Evolutionary conservation across 2,888 invertebrate species (phyloP).

Genomic region (Melinaea menophilus): DNA sequence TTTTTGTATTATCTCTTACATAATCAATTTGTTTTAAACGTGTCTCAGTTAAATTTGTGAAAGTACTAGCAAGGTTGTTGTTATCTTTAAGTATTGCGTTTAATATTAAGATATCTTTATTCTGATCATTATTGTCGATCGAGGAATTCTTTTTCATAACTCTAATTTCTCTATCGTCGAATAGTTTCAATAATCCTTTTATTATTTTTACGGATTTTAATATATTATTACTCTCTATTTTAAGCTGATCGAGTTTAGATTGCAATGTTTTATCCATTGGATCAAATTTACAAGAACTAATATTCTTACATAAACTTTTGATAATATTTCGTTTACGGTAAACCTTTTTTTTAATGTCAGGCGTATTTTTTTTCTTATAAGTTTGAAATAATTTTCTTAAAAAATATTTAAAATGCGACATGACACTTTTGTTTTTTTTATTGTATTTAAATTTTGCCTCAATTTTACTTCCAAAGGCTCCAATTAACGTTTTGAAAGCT

Average conservation of each 20-base stretch:
- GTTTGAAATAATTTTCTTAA: constrained; percentile 48
- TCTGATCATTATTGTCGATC: constrained; percentile 27
- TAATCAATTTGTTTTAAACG: constrained; percentile 48
- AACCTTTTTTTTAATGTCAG: constrained; percentile 26
- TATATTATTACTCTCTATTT: constrained; percentile 48
- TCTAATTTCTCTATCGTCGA: constrained; percentile 20
- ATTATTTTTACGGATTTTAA: constrained; percentile 52
- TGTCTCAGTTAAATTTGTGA: constrained; percentile 38
- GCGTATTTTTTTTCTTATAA: constrained; percentile 27
- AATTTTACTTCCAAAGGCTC: constrained; percentile 28
- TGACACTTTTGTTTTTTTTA: constrained; percentile 38
- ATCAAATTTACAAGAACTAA: constrained; percentile 46
- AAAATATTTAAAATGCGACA: constrained; percentile 50
- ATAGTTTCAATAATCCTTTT: constrained; percentile 42
- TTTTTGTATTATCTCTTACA: constrained; percentile 50
- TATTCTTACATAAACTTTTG: constrained; percentile 48
- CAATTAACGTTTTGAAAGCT: constrained; percentile 7
- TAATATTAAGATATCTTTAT: constrained; percentile 44
- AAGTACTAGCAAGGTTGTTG: constrained; percentile 28
- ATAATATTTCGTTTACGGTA: constrained; percentile 41
- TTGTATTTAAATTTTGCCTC: constrained; percentile 26
- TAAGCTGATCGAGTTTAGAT: constrained; percentile 48
- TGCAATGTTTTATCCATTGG: constrained; percentile 41
- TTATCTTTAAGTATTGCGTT: constrained; percentile 45
- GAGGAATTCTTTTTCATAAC: constrained; percentile 23